Evolutionary conservation across 2,113 vertebrate genomes (phyloP).

Genomic region (Gambusia affinis): DNA sequence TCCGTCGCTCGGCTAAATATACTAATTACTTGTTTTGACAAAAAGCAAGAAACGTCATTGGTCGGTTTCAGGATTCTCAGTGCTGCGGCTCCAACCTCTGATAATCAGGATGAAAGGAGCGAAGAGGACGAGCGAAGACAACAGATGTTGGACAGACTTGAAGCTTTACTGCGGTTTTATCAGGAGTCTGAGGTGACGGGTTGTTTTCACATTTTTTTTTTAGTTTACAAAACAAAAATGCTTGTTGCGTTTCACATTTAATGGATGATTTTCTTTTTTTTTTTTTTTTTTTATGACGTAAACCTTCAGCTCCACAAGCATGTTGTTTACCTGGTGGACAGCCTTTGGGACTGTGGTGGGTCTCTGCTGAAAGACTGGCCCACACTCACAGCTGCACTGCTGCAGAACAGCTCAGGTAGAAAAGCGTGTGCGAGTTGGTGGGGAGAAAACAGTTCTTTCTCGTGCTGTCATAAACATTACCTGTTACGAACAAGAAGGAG

Average conservation of each 20-base stretch:
- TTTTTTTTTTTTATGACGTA: background rate
- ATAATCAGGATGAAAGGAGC: slow-evolving; percentile 44
- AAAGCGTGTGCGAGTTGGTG: background rate
- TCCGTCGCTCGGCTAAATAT: background rate
- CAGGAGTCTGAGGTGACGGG: slow-evolving; percentile 82
- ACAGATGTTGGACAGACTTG: slow-evolving; percentile 69
- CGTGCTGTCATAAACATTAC: too few relatives aligned
- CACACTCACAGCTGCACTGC: slow-evolving; percentile 82
- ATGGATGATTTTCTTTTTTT: background rate
- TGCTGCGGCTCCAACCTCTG: slow-evolving; percentile 46
- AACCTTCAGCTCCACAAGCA: slow-evolving; percentile 85
- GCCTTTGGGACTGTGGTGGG: slow-evolving; percentile 90
- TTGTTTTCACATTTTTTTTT: background rate
- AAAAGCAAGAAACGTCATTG: background rate
- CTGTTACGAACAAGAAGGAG: too few relatives aligned
- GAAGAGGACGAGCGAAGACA: slow-evolving; percentile 65
- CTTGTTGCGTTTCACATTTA: background rate
- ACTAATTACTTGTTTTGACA: background rate
- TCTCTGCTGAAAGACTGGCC: slow-evolving; percentile 89
- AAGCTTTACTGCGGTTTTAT: slow-evolving; percentile 84
- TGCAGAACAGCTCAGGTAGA: slow-evolving; percentile 79
- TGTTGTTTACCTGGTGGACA: slow-evolving; percentile 89
- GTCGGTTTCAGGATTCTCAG: slow-evolving; percentile 79
- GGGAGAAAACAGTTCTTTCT: background rate
- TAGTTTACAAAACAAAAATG: too few relatives aligned